Base-by-base conservation (phyloP, 1,140 invertebrate species). In the Macrosteles quadrilineatus region DNA sequence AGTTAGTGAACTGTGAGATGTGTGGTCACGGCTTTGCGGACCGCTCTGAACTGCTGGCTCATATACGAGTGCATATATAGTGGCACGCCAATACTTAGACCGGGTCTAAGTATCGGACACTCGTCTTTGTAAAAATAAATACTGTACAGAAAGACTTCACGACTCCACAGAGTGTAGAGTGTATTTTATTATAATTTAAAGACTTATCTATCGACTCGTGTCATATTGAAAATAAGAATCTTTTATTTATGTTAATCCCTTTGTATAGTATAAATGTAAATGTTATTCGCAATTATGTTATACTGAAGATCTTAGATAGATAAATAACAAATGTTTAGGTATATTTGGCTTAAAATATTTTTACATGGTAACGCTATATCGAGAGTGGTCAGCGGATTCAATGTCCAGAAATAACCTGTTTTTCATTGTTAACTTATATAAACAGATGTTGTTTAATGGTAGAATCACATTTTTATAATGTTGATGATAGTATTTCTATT, bases 51-150 rank as follows among this genome's bases (percentile, higher is more conserved):
- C 80, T 93, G 12, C 79, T 92, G 47, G 83, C 88, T 1, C 91
- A 93, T 78, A 90, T 93, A 69, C 88, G 90, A 19, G 87, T 92
- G 76, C 91, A 93, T 78, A 92, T 92, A 82, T 92, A 74, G 68
- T 71, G 63, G 25, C 68, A 69, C 63, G 63, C 63, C 21, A 23
- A 21, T 6, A 45, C 63, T 66, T 66, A 66, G 63, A 63, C 29
- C 14, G 2, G n/a, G 25, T 63, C 59, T 63, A 36, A 63, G 59
- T 63, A 25, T 59, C 47, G 47, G 47, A 21, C 47, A 3, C 4
- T 21, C 47, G n/a, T 21, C 21, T 19, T 21, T 50, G 47, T 50
- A 50, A 50, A 19, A 50, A 36, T 36, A 36, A 36, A 36, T 50
- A 50, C 47, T 50, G 47, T 50, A 50, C 47, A 50, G 47, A 50